phyloP scores from a whole-genome alignment of 1,140 invertebrate species.

The Plodia interpunctella region DNA sequence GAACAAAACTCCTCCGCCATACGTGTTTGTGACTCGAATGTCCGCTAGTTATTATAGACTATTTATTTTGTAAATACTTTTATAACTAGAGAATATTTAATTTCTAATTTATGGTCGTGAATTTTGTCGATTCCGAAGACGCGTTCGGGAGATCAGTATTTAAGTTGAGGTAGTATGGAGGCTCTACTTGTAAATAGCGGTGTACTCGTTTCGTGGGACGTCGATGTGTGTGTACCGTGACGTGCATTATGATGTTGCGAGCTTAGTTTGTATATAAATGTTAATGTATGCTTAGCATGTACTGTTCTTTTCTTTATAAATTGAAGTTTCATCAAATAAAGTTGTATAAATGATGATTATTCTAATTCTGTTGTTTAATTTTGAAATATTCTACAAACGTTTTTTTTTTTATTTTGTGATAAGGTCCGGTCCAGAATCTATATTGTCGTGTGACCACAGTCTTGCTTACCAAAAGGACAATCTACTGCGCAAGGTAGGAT shows the following conservation, averaged over 20 bases:
- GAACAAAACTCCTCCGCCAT: background rate
- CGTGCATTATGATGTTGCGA: slow-evolving; percentile 45
- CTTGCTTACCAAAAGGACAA: too few species aligned
- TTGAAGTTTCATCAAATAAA: slow-evolving; percentile 45
- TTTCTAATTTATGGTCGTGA: slow-evolving; percentile 6
- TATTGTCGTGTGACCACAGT: too few species aligned
- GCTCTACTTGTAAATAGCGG: slow-evolving; percentile 34
- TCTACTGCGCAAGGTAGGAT: too few species aligned
- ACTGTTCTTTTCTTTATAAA: slow-evolving; percentile 44
- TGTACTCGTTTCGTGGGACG: slow-evolving; percentile 32
- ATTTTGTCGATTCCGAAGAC: background rate
- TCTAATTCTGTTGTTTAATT: slow-evolving; percentile 7
- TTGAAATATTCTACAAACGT: too few species aligned
- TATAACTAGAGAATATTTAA: background rate
- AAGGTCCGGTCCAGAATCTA: too few species aligned
- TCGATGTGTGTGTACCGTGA: slow-evolving; percentile 35
- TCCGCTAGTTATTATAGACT: slow-evolving; percentile 1
- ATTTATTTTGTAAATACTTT: slow-evolving; percentile 11
- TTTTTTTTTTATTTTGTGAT: too few species aligned
- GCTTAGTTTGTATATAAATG: slow-evolving; percentile 60
- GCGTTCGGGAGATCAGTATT: slow-evolving; percentile 10
- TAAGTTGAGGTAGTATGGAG: slow-evolving; percentile 15
- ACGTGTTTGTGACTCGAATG: slow-evolving; percentile 1
- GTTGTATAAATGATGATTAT: slow-evolving; percentile 18
- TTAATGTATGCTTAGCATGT: slow-evolving; percentile 52